phyloP scores from a whole-genome alignment of 2,888 invertebrate species.

The Drosophila suboccidentalis region DNA sequence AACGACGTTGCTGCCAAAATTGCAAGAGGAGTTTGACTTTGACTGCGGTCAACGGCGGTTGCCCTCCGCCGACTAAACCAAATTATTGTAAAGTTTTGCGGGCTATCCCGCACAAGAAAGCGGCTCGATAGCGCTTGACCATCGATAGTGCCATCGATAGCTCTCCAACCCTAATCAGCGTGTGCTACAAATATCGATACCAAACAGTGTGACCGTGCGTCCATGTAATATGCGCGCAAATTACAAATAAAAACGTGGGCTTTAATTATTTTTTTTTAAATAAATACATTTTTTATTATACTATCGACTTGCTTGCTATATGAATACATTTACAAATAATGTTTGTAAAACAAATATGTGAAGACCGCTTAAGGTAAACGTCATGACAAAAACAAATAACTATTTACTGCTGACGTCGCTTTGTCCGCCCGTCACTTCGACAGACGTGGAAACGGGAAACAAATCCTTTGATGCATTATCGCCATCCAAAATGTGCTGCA shows the following conservation, averaged over 20 bases:
- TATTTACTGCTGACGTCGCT: slow-evolving; percentile 58
- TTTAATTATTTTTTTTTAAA: slow-evolving; percentile 16
- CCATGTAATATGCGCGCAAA: not conserved
- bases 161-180: too few species aligned
- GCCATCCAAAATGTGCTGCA: slow-evolving; percentile 26
- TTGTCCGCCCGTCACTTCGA: slow-evolving; percentile 80
- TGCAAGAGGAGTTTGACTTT: too few species aligned
- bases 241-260: slow-evolving; percentile 19
- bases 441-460: slow-evolving; percentile 81
- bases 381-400: slow-evolving; percentile 50
- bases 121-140: too few species aligned
- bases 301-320: slow-evolving; percentile 72
- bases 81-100: too few species aligned
- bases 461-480: slow-evolving; percentile 64
- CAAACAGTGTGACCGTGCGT: not conserved
- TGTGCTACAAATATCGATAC: not conserved
- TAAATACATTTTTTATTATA: slow-evolving; percentile 73
- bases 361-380: slow-evolving; percentile 45
- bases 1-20: too few species aligned
- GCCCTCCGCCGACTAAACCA: too few species aligned
- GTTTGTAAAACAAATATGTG: slow-evolving; percentile 63
- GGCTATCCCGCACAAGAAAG: too few species aligned
- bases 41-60: too few species aligned
- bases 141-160: too few species aligned
- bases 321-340: slow-evolving; percentile 65